Evolutionary conservation across 2,113 vertebrate genomes (phyloP).

Genomic region (Grallaria varia): DNA sequence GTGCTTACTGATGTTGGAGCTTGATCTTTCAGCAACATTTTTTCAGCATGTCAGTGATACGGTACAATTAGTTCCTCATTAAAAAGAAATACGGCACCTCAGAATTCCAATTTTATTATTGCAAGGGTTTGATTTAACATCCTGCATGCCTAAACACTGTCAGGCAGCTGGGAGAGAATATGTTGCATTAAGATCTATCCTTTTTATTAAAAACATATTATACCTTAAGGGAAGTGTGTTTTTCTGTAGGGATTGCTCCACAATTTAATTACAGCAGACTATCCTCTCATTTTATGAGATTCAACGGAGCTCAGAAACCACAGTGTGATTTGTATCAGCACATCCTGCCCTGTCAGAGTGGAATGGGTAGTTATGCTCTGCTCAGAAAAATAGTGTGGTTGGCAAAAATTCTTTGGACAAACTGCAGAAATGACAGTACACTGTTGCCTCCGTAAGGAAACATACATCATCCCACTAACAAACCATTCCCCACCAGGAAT

Average conservation of each 20-base stretch:
- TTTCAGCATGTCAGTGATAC: background rate
- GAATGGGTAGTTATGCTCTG: constrained; percentile 12
- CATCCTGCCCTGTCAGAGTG: constrained; percentile 15
- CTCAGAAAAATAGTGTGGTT: constrained; percentile 24
- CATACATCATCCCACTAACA: constrained; percentile 43
- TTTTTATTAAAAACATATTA: constrained; percentile 67
- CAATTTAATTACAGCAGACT: constrained; percentile 60
- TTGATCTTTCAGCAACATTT: constrained; percentile 11
- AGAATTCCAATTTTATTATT: constrained; percentile 27
- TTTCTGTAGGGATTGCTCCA: constrained; percentile 15
- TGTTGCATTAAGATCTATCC: background rate
- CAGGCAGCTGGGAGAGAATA: background rate
- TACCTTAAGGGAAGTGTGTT: constrained; percentile 29
- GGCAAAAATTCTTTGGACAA: constrained; percentile 32
- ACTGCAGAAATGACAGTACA: constrained; percentile 26
- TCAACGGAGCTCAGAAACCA: constrained; percentile 7
- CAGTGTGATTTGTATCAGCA: constrained; percentile 36
- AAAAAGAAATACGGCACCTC: constrained; percentile 24
- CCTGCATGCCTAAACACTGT: constrained; percentile 9
- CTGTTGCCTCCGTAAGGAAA: background rate
- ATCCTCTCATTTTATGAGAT: constrained; percentile 54
- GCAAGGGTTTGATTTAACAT: constrained; percentile 36
- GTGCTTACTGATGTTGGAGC: background rate
- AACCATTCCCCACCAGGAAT: constrained; percentile 36
- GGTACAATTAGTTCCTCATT: constrained; percentile 46